Evolutionary conservation across 2,888 invertebrate genomes (phyloP).

Genomic region (Drosophila recens): DNA sequence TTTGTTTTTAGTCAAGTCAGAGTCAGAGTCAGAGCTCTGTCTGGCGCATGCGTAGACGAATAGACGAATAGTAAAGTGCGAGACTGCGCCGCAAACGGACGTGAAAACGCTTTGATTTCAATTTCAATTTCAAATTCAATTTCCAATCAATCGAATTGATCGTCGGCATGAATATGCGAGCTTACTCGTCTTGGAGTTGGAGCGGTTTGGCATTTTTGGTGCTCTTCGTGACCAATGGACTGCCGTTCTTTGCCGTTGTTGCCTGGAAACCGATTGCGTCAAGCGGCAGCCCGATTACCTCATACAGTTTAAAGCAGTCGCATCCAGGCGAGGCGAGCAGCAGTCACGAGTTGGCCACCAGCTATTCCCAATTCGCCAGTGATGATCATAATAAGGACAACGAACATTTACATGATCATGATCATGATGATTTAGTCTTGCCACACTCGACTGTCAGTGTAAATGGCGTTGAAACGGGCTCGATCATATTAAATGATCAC

Average conservation of each 20-base stretch:
- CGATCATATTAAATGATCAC: conserved; percentile 43
- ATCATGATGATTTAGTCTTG: conserved; percentile 50
- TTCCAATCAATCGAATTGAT: conserved; percentile 9
- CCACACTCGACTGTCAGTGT: conserved; percentile 48
- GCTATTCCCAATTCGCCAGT: conserved; percentile 52
- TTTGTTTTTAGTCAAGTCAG: conserved; percentile 10
- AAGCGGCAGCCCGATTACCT: conserved; percentile 57
- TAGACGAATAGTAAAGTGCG: conserved; percentile 78
- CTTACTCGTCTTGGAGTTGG: conserved; percentile 10
- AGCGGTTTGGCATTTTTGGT: conserved; percentile 24
- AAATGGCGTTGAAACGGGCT: conserved; percentile 35
- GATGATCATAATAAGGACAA: conserved; percentile 26
- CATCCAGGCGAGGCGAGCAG: conserved; percentile 82
- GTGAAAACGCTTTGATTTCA: conserved; percentile 56
- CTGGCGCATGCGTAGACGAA: conserved; percentile 75
- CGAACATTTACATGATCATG: conserved; percentile 26
- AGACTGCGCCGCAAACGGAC: conserved; percentile 74
- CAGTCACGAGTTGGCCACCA: conserved; percentile 68
- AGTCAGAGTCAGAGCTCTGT: conserved; percentile 1
- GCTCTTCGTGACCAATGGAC: conserved; percentile 21
- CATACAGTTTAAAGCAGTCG: conserved; percentile 82
- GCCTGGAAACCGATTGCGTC: conserved; percentile 70
- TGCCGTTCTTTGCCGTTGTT: conserved; percentile 42
- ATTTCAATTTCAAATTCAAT: conserved; percentile 16
- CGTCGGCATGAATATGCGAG: conserved; percentile 15